Conservation (phyloP, 2,113 vertebrate species). For the Xiphorhynchus elegans region DNA sequence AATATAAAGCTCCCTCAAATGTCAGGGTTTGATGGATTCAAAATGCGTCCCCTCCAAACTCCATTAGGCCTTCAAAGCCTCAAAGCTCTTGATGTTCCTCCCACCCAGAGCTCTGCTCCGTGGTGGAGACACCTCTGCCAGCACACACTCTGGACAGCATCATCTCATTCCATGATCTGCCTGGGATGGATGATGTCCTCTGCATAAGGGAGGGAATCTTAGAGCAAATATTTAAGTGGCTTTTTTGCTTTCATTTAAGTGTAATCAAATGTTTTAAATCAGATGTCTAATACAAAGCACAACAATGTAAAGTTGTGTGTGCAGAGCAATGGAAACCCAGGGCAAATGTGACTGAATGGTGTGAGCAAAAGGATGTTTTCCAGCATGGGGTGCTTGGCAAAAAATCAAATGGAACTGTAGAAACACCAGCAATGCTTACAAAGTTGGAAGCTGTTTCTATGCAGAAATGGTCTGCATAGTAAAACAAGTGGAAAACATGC, state of each 20-base stretch:
- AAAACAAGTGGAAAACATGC: background rate
- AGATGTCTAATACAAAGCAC: accelerated
- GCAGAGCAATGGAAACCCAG: background rate
- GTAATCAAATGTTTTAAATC: background rate
- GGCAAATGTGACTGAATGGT: background rate
- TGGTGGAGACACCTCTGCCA: background rate
- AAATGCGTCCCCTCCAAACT: background rate
- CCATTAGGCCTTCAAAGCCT: background rate
- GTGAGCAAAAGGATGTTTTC: background rate
- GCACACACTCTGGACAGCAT: accelerated
- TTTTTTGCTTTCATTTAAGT: background rate
- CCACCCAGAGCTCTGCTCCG: background rate
- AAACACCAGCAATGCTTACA: background rate
- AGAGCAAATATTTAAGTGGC: background rate
- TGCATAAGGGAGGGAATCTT: background rate
- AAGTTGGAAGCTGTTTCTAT: accelerated
- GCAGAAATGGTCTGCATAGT: background rate
- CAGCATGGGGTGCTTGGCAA: background rate
- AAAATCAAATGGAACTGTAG: background rate
- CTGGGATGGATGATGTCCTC: background rate
- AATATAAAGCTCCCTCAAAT: constrained; percentile 23
- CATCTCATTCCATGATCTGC: background rate
- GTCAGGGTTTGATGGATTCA: constrained; percentile 26
- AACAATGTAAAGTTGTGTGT: accelerated
- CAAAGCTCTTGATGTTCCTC: background rate